These are phyloP conservation scores for Myrmecophaga tridactyla DNA, from an alignment of 2,113 vertebrate genomes.

Conservation along the genomic window DNA sequence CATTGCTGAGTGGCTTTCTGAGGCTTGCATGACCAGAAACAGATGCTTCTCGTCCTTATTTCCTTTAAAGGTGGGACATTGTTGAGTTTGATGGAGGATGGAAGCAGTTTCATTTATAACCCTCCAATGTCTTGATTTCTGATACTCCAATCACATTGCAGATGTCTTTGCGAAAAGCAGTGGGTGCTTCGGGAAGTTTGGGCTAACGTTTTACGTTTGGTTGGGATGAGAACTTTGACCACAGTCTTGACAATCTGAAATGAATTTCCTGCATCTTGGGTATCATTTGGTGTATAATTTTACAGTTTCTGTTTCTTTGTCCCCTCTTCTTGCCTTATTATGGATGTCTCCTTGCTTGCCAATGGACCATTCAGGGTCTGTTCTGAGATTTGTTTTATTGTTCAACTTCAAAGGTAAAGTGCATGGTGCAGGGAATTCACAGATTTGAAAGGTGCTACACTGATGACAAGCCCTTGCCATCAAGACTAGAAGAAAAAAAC, in stretches of 20 bases:
- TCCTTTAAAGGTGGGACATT: background rate
- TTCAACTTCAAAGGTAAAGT: constrained; percentile 32
- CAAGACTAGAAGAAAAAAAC: constrained; percentile 23
- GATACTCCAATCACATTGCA: background rate
- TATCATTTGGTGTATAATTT: background rate
- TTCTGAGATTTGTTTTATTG: constrained; percentile 30
- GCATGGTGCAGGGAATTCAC: constrained; percentile 13
- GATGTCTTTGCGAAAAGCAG: constrained; percentile 45
- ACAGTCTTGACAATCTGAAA: background rate
- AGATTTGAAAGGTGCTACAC: background rate
- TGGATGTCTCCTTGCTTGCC: background rate
- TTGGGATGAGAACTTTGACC: background rate
- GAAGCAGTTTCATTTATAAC: background rate
- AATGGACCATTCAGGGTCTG: background rate
- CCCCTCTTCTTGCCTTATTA: background rate
- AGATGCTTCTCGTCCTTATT: background rate
- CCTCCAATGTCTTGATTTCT: background rate
- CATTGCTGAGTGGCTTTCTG: background rate
- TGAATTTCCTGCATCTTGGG: background rate
- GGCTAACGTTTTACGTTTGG: background rate
- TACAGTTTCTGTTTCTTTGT: background rate
- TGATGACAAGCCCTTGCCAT: constrained; percentile 49
- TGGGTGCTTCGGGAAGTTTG: background rate
- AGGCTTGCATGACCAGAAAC: background rate
- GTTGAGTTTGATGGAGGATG: background rate